Base-by-base conservation (phyloP, 1,140 invertebrate genomes). In the Halyomorpha halys region DNA sequence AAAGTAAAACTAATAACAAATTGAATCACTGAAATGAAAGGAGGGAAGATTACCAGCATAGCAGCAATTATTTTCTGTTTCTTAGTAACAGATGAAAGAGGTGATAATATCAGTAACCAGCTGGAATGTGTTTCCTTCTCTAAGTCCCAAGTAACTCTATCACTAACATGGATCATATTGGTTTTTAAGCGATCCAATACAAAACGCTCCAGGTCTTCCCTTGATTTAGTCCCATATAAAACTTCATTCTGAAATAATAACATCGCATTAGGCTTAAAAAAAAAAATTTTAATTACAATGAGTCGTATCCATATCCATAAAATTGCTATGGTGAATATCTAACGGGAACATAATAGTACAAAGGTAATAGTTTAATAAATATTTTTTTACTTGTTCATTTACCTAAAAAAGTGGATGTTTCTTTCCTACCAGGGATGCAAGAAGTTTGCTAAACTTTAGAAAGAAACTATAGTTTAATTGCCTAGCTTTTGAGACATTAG, bases 11-110 rank as follows among this genome's bases (percentile, higher is more conserved):
- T n/a, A 23, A 47, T 25, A 59, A 14, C 21, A 47, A 39, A 59
- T 34, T 16, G 6, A 65, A 11, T 51, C 2, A 23, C 4, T 30
- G 2, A 60, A 44, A 30, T 59, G 14, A 27, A 27, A 8, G 59
- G 8, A 45, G 45, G 44, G 27, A 54, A 54, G 61, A 54, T 77
- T 76, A 86, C 84, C 76, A 86, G 76, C 68, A 82, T 81, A 4
- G 82, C 80, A 61, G 83, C 78, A 44, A 86, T 70, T 76, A 84
- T 85, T 15, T 78, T 72, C 65, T 74, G 74, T n/a, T 79, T 80
- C 61, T 78, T 74, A 14, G 71, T 68, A 53, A 76, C 75, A 30
- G 81, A 78, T 72, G 83, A 85, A 64, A 80, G 74, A 68, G 71
- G 73, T 71, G 74, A 76, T 21, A 81, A 74, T 68, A 80, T 75